phyloP scores from a whole-genome alignment of 2,797 vertebrate genomes.

The Macropodus opercularis region DNA sequence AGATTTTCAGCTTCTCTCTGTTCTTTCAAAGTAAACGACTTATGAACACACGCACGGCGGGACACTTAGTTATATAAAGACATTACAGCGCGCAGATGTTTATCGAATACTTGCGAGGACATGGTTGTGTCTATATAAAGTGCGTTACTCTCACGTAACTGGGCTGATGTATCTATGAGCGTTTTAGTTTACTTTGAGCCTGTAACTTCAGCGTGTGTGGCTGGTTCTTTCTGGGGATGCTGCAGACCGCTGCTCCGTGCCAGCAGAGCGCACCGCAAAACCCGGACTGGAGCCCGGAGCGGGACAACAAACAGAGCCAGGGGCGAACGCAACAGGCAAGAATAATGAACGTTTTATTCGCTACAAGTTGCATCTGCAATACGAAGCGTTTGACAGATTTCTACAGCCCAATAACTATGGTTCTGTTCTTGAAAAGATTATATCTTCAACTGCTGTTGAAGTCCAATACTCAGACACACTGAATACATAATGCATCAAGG shows the following conservation, averaged over 20 bases:
- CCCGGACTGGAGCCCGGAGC: conserved; percentile 69
- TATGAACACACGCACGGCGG: not conserved
- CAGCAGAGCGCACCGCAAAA: conserved; percentile 66
- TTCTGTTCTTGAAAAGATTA: too few species aligned
- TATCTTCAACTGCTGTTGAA: too few species aligned
- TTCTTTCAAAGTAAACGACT: not conserved
- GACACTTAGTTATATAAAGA: conserved; percentile 33
- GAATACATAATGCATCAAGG: too few species aligned
- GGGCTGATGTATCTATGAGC: conserved; percentile 57
- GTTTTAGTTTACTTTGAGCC: conserved; percentile 62
- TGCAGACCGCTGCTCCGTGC: conserved; percentile 63
- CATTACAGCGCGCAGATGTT: conserved; percentile 13
- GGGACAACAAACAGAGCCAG: not conserved
- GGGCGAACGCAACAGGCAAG: too few species aligned
- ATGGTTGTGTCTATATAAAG: conserved; percentile 41
- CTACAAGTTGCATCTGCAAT: too few species aligned
- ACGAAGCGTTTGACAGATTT: too few species aligned
- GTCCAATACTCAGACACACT: too few species aligned
- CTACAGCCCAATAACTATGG: too few species aligned
- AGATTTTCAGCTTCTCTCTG: not conserved
- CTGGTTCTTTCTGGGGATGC: conserved; percentile 69
- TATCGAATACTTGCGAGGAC: conserved; percentile 14
- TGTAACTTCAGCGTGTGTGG: conserved; percentile 77
- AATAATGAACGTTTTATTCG: too few species aligned
- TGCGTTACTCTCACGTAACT: conserved; percentile 38